Evolutionary conservation across 2,797 vertebrate species (phyloP), one percentile per base, ranked within the genome.

Genomic region (Allobates femoralis): DNA sequence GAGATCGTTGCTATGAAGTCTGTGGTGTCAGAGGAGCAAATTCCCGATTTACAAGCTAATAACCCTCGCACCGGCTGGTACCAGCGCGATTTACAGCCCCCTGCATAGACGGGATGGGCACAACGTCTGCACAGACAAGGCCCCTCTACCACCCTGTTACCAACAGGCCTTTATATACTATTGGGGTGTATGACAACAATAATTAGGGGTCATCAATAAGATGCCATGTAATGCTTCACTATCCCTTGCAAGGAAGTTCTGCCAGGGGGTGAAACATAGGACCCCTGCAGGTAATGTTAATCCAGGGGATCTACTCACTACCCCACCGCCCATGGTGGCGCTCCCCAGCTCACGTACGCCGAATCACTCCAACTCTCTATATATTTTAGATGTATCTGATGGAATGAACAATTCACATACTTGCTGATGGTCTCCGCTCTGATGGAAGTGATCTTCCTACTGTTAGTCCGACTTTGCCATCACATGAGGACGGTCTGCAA

Each of bases 1-100:
- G 5, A 41, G 64, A 73, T 37, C 4, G 2, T 28, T 19, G 6
- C 41, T 74, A 76, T 12, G 66, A 30, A 18, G 30, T n/a, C n/a
- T n/a, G 21, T 56, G 32, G 23, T 64, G 62, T 21, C 53, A 67
- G 19, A 79, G 66, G 62, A 62, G 80, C 32, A 79, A 79, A 83
- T 79, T 82, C 80, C 73, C 51, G 74, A 3, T 32, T 77, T 78
- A 79, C 62, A 51, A 79, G 21, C 58, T 10, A 78, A 82, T 28
- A 77, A 66, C 26, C 80, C 80, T 32, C 23, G 58, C 64, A 78
- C 60, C 0, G 28, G 2, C 50, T 71, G 71, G 73, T 34, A 83
- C 71, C 26, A 3, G 5, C 15, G 5, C 2, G 18, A 18, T 41
- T 46, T 46, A 28, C 30, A 23, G 37, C 83, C 62, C 50, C 3